Evolutionary conservation across 1,140 invertebrate genomes (phyloP).

Genomic region (Hirudo medicinalis): DNA sequence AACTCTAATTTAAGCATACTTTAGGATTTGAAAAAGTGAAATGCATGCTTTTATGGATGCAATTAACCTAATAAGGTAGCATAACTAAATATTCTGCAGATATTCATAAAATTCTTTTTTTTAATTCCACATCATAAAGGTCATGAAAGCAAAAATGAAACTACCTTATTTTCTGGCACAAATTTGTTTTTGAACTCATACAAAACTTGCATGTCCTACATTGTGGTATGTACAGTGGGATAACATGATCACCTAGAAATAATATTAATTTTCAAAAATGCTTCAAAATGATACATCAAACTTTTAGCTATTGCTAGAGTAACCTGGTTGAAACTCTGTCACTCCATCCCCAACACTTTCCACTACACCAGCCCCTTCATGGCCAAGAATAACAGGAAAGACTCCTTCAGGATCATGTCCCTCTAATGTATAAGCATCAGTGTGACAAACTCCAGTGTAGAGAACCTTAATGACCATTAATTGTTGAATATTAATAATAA

Average conservation of each 20-base stretch:
- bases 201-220: constrained; percentile 95
- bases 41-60: no score
- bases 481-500: no score
- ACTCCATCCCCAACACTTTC: constrained; percentile 91
- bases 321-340: constrained; percentile 64
- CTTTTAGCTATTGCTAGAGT: background rate
- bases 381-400: constrained; percentile 71
- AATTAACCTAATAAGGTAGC: background rate
- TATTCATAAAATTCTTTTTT: no score
- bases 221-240: constrained; percentile 90
- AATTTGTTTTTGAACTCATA: constrained; percentile 82
- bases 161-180: constrained; percentile 78
- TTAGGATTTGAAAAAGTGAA: no score
- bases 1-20: no score
- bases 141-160: background rate
- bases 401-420: constrained; percentile 84
- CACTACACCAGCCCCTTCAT: constrained; percentile 74
- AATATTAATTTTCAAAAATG: no score
- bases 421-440: constrained; percentile 82
- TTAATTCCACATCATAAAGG: no score
- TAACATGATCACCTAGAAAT: constrained; percentile 73
- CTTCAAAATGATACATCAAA: background rate
- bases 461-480: constrained; percentile 51
- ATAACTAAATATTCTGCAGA: no score
- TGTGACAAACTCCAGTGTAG: constrained; percentile 88